Percentiles rank a stretch among this genome's conserved stretches.
Evolutionary conservation across 2,888 invertebrate genomes (phyloP).

Genomic region (Sesia apiformis): DNA sequence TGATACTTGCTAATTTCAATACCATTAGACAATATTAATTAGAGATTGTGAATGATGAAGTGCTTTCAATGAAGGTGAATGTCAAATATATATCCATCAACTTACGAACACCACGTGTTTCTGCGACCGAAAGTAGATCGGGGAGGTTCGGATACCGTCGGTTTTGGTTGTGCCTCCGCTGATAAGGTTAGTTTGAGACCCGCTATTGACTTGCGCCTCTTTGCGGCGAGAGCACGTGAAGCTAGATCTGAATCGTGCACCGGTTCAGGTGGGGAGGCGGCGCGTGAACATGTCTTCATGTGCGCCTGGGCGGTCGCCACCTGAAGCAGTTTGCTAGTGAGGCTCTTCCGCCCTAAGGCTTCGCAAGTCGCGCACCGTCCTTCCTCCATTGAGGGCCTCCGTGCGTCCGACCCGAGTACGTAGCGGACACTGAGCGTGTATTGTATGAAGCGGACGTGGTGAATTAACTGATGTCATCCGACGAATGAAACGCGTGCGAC

Average conservation of each 20-base stretch:
- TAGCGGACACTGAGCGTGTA: constrained; percentile 66
- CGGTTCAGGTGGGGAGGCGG: constrained; percentile 40
- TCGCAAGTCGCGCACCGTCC: constrained; percentile 65
- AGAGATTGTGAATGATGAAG: no score
- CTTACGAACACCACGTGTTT: constrained; percentile 74
- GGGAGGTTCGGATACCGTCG: constrained; percentile 33
- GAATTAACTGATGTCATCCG: constrained; percentile 73
- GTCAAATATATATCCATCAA: constrained; percentile 12
- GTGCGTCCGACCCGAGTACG: constrained; percentile 64
- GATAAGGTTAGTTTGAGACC: constrained; percentile 54
- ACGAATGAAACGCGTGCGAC: constrained; percentile 53
- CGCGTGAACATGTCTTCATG: constrained; percentile 55
- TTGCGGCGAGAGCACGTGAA: constrained; percentile 59
- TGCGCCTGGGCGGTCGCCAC: constrained; percentile 70
- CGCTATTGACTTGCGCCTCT: constrained; percentile 64
- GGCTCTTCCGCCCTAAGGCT: constrained; percentile 59
- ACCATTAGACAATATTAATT: no score
- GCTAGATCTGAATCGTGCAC: constrained; percentile 51
- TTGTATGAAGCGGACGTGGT: constrained; percentile 65
- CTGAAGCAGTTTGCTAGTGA: constrained; percentile 61
- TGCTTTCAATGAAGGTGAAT: neutral
- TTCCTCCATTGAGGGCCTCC: constrained; percentile 66
- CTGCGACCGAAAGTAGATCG: constrained; percentile 53
- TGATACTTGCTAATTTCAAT: no score
- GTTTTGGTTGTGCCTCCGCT: constrained; percentile 39